Evolutionary conservation across 2,113 vertebrate species (phyloP).

Genomic region (Crotalus tigris): DNA sequence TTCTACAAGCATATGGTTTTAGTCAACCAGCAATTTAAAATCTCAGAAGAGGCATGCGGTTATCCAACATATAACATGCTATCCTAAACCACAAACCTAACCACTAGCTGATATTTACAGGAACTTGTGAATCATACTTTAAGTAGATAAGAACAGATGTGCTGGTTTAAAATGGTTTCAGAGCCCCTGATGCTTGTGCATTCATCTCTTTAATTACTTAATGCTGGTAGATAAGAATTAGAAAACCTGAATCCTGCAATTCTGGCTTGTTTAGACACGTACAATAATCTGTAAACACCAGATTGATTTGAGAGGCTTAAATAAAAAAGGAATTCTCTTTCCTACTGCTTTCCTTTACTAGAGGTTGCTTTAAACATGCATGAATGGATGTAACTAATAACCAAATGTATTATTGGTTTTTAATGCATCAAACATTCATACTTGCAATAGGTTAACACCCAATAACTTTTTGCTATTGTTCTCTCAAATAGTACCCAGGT

Average conservation of each 20-base stretch:
- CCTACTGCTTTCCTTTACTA: neutral
- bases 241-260: neutral
- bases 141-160: neutral
- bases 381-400: neutral
- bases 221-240: neutral
- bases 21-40: neutral
- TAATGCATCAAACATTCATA: neutral
- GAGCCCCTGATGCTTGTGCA: neutral
- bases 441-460: neutral
- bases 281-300: neutral
- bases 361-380: neutral
- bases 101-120: neutral
- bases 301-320: neutral
- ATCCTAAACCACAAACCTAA: neutral
- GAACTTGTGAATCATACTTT: neutral
- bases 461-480: neutral
- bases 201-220: neutral
- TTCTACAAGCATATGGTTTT: neutral
- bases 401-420: neutral
- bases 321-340: neutral
- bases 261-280: neutral
- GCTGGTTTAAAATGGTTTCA: neutral
- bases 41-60: neutral
- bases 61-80: neutral
- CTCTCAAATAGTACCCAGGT: neutral